phyloP scores from a whole-genome alignment of 2,888 invertebrate species.

The Saturnia japonica region DNA sequence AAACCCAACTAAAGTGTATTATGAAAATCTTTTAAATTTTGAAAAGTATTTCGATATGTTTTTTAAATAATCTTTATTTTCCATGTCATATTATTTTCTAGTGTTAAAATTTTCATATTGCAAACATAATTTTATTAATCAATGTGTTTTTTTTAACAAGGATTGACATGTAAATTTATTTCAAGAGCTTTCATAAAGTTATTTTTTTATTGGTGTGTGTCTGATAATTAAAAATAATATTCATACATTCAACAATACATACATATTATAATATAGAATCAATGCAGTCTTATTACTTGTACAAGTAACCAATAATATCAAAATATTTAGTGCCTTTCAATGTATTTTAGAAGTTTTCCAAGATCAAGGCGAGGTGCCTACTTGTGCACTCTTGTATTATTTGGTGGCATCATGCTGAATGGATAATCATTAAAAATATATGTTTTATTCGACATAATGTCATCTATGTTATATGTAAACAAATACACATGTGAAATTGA shows the following conservation, averaged over 20 bases:
- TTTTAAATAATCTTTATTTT: neutral
- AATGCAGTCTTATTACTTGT: neutral
- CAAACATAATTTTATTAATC: too few species aligned
- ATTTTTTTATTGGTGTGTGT: neutral
- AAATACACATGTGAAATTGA: too few species aligned
- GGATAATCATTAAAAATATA: neutral
- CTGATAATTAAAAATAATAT: neutral
- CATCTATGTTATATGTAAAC: neutral
- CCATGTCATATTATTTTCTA: neutral
- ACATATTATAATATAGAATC: neutral
- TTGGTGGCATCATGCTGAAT: neutral
- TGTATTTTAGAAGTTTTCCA: slow-evolving; percentile 3
- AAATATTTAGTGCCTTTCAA: slow-evolving; percentile 19
- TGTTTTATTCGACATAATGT: neutral
- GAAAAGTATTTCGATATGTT: neutral
- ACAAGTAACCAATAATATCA: neutral
- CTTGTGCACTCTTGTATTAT: neutral
- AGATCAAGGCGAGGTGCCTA: neutral
- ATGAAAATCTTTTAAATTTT: neutral
- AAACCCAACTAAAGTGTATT: neutral
- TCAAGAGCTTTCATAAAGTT: neutral
- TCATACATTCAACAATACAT: too few species aligned
- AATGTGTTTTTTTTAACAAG: too few species aligned
- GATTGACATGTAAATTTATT: too few species aligned
- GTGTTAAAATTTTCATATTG: too few species aligned